phyloP scores from a whole-genome alignment of 2,888 invertebrate species.

The Dolichomitus sp. region DNA sequence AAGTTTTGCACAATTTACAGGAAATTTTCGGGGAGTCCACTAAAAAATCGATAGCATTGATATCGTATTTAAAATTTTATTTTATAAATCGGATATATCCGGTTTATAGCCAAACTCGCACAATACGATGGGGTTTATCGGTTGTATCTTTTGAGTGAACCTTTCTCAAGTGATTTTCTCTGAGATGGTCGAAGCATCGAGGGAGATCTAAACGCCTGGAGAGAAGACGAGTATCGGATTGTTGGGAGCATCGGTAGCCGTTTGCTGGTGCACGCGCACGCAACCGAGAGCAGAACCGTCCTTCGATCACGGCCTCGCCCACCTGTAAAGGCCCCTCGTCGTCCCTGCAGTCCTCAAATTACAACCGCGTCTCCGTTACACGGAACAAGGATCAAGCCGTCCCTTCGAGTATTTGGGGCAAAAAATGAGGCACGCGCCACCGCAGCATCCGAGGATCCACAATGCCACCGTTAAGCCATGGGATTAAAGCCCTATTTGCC shows the following conservation, averaged over 20 bases:
- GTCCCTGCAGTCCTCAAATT: constrained; percentile 53
- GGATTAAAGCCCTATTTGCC: constrained; percentile 3
- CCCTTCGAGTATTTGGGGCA: constrained; percentile 10
- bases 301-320: constrained; percentile 39
- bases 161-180: neutral
- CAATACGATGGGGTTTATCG: neutral
- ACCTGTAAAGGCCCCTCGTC: constrained; percentile 4
- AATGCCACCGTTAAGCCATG: neutral
- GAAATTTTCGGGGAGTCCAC: too few relatives aligned
- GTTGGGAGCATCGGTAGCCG: constrained; percentile 61
- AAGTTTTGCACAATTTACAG: too few relatives aligned
- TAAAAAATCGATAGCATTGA: too few relatives aligned
- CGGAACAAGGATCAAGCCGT: constrained; percentile 41
- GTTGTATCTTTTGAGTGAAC: neutral
- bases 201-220: neutral
- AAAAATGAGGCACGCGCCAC: constrained; percentile 55
- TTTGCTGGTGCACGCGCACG: constrained; percentile 71
- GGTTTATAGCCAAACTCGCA: too few relatives aligned
- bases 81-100: too few relatives aligned
- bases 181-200: constrained; percentile 36
- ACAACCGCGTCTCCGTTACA: constrained; percentile 61
- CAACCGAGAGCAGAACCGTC: constrained; percentile 61
- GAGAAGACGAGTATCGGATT: constrained; percentile 51
- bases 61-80: too few relatives aligned
- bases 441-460: neutral